phyloP scores from a whole-genome alignment of 2,113 vertebrate genomes.

The Macroglossus sobrinus region DNA sequence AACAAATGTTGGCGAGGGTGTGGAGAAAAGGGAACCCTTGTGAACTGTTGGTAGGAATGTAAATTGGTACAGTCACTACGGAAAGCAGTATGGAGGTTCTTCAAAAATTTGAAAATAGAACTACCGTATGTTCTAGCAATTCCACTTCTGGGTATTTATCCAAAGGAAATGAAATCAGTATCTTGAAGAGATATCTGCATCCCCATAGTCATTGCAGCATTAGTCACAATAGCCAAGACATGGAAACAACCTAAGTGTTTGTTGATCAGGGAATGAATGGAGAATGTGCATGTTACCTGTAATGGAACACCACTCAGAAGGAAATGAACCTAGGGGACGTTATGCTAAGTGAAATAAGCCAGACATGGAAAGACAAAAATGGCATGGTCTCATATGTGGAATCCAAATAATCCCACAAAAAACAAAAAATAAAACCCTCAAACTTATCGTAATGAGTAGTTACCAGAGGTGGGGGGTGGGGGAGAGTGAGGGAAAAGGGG shows the following conservation, averaged over 20 bases:
- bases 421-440: background rate
- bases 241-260: background rate
- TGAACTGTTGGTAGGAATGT: background rate
- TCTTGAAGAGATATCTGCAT: background rate
- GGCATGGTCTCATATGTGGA: too few species aligned
- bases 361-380: background rate
- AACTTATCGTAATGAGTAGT: background rate
- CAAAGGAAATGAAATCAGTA: background rate
- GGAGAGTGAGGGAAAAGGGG: background rate
- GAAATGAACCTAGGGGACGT: background rate
- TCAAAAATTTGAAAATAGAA: background rate
- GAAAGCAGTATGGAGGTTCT: background rate
- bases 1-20: background rate
- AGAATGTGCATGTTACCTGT: background rate
- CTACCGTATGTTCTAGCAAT: background rate
- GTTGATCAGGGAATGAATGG: background rate
- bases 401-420: background rate
- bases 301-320: background rate
- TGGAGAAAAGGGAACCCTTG: background rate
- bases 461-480: background rate
- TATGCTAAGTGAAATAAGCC: background rate
- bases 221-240: background rate
- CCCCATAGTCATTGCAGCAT: too few species aligned
- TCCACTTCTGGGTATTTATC: background rate
- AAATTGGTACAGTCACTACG: background rate